phyloP scores from a whole-genome alignment of 2,113 vertebrate genomes.

The Lota lota region DNA sequence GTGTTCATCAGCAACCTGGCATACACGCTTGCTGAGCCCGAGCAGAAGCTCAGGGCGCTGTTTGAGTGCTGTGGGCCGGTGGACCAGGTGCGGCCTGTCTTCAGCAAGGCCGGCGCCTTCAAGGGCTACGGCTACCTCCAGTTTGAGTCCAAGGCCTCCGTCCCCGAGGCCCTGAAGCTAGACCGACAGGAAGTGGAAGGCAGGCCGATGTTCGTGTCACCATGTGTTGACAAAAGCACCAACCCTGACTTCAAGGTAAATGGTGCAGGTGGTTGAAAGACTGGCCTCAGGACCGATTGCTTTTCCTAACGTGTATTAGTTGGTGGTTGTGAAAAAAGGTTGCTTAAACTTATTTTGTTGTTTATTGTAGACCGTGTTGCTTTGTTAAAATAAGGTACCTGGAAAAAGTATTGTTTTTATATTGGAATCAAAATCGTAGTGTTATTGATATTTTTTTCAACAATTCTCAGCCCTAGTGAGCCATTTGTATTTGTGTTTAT shows the following conservation, averaged over 20 bases:
- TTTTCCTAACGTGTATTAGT: background rate
- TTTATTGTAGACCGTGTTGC: no score
- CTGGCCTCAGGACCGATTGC: no score
- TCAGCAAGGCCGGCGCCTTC: constrained; percentile 81
- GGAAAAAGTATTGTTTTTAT: no score
- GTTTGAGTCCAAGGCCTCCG: constrained; percentile 78
- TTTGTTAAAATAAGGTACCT: background rate
- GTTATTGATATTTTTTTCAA: background rate
- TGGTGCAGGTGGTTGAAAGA: no score
- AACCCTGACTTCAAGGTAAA: constrained; percentile 93
- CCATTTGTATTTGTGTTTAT: no score
- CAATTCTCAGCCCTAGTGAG: background rate
- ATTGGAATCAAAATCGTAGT: background rate
- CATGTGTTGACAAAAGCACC: constrained; percentile 93
- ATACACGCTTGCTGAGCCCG: constrained; percentile 83
- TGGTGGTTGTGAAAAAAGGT: background rate
- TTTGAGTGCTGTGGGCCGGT: constrained; percentile 86
- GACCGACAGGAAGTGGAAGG: constrained; percentile 84
- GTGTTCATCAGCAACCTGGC: constrained; percentile 95
- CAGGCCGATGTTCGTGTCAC: constrained; percentile 95
- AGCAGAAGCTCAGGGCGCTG: constrained; percentile 74
- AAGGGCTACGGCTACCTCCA: constrained; percentile 92
- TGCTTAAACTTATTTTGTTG: background rate
- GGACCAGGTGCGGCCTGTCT: constrained; percentile 80
- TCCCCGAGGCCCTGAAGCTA: constrained; percentile 79